Percentiles rank a stretch among this genome's conserved stretches.
These are phyloP conservation scores for Thyatira batis DNA, from an alignment of 2,888 invertebrate genomes.

Conservation along the genomic window DNA sequence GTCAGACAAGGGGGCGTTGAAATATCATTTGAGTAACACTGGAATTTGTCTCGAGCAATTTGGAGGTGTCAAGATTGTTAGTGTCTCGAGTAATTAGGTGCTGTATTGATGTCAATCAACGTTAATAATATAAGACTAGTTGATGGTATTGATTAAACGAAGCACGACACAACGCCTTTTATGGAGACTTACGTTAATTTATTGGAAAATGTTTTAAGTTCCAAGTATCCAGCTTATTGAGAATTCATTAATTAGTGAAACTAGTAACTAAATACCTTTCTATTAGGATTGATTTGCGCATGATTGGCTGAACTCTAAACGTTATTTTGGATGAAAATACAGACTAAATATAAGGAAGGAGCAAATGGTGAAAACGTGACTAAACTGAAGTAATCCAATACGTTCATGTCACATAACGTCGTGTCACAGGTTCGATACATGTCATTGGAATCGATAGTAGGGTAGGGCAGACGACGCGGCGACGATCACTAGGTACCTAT, in stretches of 20 bases:
- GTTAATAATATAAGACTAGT: not conserved
- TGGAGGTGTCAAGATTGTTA: conserved; percentile 1
- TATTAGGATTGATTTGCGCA: too few relatives aligned
- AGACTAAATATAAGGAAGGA: not conserved
- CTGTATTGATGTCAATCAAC: not conserved
- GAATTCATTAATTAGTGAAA: too few relatives aligned
- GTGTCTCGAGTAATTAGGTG: conserved; percentile 1
- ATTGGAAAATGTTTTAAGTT: conserved; percentile 6
- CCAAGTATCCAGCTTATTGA: too few relatives aligned
- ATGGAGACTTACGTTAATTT: too few relatives aligned
- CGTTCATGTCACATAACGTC: conserved; percentile 10
- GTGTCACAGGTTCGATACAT: conserved; percentile 3
- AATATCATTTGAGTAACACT: conserved; percentile 10
- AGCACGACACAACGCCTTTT: not conserved
- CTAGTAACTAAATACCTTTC: too few relatives aligned
- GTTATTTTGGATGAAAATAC: too few relatives aligned
- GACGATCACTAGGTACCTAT: too few relatives aligned
- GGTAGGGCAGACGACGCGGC: not conserved
- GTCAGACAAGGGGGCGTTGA: conserved; percentile 5
- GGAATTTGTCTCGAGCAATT: conserved; percentile 1
- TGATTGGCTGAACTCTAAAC: too few relatives aligned
- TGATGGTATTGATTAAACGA: not conserved
- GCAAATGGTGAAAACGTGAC: not conserved
- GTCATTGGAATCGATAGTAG: not conserved
- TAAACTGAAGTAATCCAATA: conserved; percentile 8